Evolutionary conservation across 92 coral and sea anemone genomes (phyloP), one percentile per base, ranked within the genome.

Genomic region (Zoanthus solanderi): DNA sequence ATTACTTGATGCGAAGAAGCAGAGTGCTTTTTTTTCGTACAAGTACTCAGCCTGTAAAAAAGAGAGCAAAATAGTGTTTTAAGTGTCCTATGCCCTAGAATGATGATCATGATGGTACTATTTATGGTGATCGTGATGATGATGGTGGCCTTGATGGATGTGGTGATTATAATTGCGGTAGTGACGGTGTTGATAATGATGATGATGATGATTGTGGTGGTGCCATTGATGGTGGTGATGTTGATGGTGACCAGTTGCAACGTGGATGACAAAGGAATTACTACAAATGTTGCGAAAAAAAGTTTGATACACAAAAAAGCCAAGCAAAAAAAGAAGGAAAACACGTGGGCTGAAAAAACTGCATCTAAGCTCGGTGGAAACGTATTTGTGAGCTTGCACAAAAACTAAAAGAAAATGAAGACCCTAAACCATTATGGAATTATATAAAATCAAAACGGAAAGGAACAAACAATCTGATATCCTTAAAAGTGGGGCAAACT

Each of bases 391-490:
- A 60, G 67, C 67, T 9, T 4, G 67, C 67, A 6, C 10, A 60
- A 60, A 13, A 60, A 6, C 67, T 60, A 13, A 60, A 60, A 9
- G 67, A 60, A 60, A 60, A 60, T 9, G 16, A 60, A 6, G 16
- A 60, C 67, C 10, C 5, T 23, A 23, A 23, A 23, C 23, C 23
- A 23, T 23, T 23, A 0, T 23, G 23, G 23, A 23, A 23, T 23
- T 23, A 23, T 23, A 23, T 23, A 23, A 23, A 23, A 23, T 23
- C 23, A 23, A 83, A 74, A 34, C 87, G 92, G 7, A 89, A 68
- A 75, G 84, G 92, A 73, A 89, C 92, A 58, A 89, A 89, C 32
- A 53, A 82, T 74, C 71, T 88, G 7, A 57, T 79, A 7, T 44
- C 87, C 9, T 18, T 88, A 23, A 88, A 88, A 47, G 47, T 46